Conservation (phyloP, 1,140 invertebrate genomes). For the Platyscapa corneri region DNA sequence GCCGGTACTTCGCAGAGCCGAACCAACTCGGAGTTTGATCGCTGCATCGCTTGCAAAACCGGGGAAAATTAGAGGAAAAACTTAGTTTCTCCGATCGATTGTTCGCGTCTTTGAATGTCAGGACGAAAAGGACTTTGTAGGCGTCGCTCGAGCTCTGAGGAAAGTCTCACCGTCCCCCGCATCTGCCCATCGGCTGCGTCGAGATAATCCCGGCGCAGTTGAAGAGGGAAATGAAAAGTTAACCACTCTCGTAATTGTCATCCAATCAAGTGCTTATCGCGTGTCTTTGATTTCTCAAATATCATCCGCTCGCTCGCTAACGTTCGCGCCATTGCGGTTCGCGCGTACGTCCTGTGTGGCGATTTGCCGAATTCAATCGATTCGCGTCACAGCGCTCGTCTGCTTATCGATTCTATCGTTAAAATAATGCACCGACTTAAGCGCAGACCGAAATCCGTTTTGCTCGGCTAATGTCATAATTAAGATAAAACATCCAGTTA, state of each 20-base stretch:
- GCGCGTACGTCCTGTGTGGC: background rate
- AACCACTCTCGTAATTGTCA: background rate
- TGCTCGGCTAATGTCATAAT: background rate
- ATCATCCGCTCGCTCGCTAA: background rate
- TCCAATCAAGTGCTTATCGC: background rate
- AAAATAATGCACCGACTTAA: no score
- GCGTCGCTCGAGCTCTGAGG: background rate
- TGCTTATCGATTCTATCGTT: no score
- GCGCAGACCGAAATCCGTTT: background rate
- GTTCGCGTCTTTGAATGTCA: background rate
- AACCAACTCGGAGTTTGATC: constrained; percentile 18
- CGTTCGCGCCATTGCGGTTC: no score
- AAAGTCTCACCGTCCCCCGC: background rate
- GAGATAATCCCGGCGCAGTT: background rate
- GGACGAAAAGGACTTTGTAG: background rate
- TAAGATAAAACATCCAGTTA: background rate
- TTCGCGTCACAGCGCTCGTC: no score
- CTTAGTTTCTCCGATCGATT: background rate
- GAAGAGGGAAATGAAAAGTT: background rate
- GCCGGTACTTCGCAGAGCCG: no score
- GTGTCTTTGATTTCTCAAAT: background rate
- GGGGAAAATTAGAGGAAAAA: constrained; percentile 13
- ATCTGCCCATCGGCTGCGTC: background rate
- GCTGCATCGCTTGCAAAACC: background rate
- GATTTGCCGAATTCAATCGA: no score